Evolutionary conservation across 2,113 vertebrate genomes (phyloP).

Genomic region (Pao palembangensis): DNA sequence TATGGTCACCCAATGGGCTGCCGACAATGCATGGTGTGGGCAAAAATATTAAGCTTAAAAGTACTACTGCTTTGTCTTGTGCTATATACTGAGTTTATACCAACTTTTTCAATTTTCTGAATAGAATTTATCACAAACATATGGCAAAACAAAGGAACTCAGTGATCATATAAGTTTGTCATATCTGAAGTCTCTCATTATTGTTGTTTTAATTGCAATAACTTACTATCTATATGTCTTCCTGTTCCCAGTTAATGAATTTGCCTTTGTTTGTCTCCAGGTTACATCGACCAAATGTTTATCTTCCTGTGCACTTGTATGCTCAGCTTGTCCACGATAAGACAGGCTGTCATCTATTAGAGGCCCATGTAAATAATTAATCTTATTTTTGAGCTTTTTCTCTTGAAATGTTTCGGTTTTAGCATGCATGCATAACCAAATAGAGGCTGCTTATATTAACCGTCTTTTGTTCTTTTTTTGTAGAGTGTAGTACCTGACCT

Average conservation of each 20-base stretch:
- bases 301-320: constrained; percentile 94
- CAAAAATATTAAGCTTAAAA: no score
- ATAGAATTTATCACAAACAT: no score
- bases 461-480: constrained; percentile 6
- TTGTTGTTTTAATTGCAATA: background rate
- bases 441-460: no score
- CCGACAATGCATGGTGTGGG: no score
- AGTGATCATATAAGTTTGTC: no score
- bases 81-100: no score
- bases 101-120: no score
- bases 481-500: constrained; percentile 93
- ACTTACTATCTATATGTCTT: no score
- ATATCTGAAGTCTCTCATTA: background rate
- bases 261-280: constrained; percentile 61
- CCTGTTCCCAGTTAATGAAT: constrained; percentile 2
- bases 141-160: no score
- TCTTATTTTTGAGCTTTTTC: background rate
- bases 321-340: constrained; percentile 97
- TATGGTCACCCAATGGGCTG: background rate
- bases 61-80: no score
- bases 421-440: background rate
- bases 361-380: constrained; percentile 82
- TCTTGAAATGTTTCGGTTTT: background rate
- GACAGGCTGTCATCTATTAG: constrained; percentile 94
- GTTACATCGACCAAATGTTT: constrained; percentile 96